Percentiles rank a stretch among this genome's conserved stretches.
These are phyloP conservation scores for Pseudopipra pipra DNA, from an alignment of 2,113 vertebrate genomes.

Conservation along the genomic window DNA sequence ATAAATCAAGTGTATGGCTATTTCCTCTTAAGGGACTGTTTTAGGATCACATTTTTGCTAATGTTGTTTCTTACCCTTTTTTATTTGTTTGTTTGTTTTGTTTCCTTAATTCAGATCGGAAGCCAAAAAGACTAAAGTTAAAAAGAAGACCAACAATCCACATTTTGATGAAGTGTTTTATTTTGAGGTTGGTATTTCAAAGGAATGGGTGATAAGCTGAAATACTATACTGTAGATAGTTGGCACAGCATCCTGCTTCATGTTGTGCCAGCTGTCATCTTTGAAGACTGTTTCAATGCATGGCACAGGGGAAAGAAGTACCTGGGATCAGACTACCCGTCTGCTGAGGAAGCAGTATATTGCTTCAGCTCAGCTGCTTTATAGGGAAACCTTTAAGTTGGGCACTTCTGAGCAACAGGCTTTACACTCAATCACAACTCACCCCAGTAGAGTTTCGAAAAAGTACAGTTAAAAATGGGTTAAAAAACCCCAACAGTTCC, in stretches of 20 bases:
- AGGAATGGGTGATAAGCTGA: constrained; percentile 18
- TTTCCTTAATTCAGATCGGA: constrained; percentile 81
- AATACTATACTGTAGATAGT: constrained; percentile 7
- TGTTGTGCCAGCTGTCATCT: constrained; percentile 31
- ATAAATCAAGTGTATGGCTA: constrained; percentile 14
- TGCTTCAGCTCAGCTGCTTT: neutral
- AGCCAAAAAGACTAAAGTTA: constrained; percentile 97
- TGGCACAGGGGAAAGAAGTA: neutral
- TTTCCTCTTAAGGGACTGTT: neutral
- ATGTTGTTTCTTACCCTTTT: neutral
- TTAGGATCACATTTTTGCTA: neutral
- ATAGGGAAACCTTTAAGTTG: neutral
- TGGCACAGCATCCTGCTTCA: neutral
- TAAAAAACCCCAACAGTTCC: neutral
- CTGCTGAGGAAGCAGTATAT: neutral
- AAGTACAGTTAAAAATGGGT: neutral
- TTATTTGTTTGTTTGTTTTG: neutral
- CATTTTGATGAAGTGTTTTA: constrained; percentile 98
- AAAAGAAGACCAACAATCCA: constrained; percentile 97
- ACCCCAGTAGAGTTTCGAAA: neutral
- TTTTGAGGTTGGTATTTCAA: constrained; percentile 88
- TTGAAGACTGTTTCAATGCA: constrained; percentile 29
- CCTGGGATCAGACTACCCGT: neutral
- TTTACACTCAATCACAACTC: neutral
- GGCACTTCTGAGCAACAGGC: neutral